A percentile compares a stretch with the other conserved stretches of the same genome.
Evolutionary conservation across 37 sponge, comb jelly and placozoan species (phyloP).

Genomic region (Halichondria panicea): DNA sequence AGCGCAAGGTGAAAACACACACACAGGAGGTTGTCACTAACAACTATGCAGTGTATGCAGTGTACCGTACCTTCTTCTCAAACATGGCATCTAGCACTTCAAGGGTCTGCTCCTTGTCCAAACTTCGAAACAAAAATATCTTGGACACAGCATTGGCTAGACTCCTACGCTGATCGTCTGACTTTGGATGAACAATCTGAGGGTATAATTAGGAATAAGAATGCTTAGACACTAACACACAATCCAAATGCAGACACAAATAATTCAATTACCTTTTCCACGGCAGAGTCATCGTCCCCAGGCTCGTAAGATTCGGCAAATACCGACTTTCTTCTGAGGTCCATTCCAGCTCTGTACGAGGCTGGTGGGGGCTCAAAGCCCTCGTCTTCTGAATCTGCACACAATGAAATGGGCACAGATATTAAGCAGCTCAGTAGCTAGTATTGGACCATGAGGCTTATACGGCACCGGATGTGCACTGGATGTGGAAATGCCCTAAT

Average conservation of each 20-base stretch:
- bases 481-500: no score
- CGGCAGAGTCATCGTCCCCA: conserved; percentile 38
- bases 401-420: neutral
- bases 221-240: neutral
- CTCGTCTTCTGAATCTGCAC: conserved; percentile 54
- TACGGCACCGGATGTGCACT: no score
- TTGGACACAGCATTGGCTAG: conserved; percentile 61
- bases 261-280: conserved; percentile 22
- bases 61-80: conserved; percentile 74
- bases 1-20: neutral
- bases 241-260: neutral
- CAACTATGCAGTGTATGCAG: neutral
- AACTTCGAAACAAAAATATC: conserved; percentile 77
- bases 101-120: conserved; percentile 79
- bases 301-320: conserved; percentile 87
- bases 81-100: conserved; percentile 96
- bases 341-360: conserved; percentile 45
- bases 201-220: neutral
- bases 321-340: conserved; percentile 64
- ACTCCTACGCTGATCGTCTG: conserved; percentile 87
- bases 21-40: neutral
- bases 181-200: conserved; percentile 86
- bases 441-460: no score
- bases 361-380: conserved; percentile 49
- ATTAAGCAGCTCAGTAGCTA: no score